Conservation (phyloP, 2,797 vertebrate species). For the Varecia variegata region DNA sequence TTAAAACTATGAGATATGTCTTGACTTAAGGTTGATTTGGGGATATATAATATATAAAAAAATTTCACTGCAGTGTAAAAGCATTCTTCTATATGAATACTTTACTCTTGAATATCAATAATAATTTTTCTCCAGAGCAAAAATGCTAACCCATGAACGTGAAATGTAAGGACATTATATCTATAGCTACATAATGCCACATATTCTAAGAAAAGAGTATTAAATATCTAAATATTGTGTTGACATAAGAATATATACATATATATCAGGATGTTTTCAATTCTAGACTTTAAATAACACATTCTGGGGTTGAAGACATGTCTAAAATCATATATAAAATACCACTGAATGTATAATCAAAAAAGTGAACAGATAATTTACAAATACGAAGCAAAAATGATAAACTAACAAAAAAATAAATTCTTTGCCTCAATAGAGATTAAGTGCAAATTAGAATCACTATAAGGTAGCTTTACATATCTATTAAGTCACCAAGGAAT, state of each 20-base stretch:
- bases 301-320: background rate
- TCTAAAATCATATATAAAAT: background rate
- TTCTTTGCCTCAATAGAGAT: background rate
- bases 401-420: background rate
- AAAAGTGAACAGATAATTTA: background rate
- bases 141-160: background rate
- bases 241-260: background rate
- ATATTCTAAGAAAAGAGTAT: background rate
- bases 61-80: background rate
- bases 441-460: background rate
- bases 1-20: background rate
- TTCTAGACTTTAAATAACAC: background rate
- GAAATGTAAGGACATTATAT: background rate
- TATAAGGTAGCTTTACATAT: background rate
- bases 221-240: background rate
- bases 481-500: background rate
- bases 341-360: background rate
- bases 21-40: background rate
- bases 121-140: background rate
- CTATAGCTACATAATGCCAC: background rate
- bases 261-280: background rate
- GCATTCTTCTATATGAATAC: background rate
- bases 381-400: background rate
- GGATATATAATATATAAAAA: background rate
- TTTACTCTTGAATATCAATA: background rate